Evolutionary conservation across 2,797 vertebrate genomes (phyloP).

Genomic region (Xenopus petersii): DNA sequence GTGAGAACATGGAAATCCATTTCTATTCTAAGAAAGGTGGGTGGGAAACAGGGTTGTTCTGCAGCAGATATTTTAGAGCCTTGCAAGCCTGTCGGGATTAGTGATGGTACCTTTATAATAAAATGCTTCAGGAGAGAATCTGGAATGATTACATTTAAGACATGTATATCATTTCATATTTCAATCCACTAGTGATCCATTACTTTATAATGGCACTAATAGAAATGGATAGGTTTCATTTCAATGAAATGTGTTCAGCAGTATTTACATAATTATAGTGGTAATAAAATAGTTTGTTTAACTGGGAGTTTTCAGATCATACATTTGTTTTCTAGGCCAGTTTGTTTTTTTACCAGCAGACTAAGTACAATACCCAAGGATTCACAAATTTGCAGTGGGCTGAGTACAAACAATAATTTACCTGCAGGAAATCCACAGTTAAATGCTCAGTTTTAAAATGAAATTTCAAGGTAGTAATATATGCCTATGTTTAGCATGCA

Average conservation of each 20-base stretch:
- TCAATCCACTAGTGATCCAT: background rate
- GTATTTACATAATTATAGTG: background rate
- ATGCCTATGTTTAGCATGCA: no score
- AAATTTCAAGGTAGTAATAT: no score
- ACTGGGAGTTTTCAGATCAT: background rate
- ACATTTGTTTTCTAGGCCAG: background rate
- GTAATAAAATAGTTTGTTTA: background rate
- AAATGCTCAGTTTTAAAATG: no score
- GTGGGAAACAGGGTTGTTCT: background rate
- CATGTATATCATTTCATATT: background rate
- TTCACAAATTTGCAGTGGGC: no score
- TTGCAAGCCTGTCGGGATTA: background rate
- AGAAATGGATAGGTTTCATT: background rate
- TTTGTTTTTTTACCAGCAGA: no score
- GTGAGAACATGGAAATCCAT: background rate
- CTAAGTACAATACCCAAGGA: no score
- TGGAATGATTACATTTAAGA: background rate
- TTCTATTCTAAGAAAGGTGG: background rate
- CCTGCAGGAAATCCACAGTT: no score
- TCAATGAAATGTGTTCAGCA: background rate
- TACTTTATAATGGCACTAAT: background rate
- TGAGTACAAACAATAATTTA: no score
- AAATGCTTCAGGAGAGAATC: background rate
- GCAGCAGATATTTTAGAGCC: background rate
- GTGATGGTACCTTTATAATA: background rate